phyloP scores from a whole-genome alignment of 2,888 invertebrate species.

The Brenthis hecate region DNA sequence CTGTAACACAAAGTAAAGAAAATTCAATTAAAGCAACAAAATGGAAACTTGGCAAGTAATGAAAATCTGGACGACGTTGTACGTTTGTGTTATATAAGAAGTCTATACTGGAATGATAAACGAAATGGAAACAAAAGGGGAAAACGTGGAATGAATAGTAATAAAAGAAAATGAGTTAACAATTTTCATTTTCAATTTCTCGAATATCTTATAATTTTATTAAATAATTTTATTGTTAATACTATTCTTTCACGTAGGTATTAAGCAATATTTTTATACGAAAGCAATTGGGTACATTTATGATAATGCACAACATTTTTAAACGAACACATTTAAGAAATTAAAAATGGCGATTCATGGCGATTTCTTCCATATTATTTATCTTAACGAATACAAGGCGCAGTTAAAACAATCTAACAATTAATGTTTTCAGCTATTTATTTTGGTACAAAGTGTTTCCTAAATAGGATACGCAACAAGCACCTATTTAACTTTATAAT shows the following conservation, averaged over 20 bases:
- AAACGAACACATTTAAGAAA: too few species aligned
- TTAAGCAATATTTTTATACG: too few species aligned
- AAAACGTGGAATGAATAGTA: slow-evolving; percentile 12
- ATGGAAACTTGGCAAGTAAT: slow-evolving; percentile 13
- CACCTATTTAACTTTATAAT: too few species aligned
- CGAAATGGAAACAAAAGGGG: slow-evolving; percentile 12
- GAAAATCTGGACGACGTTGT: slow-evolving; percentile 5
- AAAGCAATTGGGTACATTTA: too few species aligned
- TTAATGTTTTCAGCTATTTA: too few species aligned
- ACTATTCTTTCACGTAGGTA: not conserved
- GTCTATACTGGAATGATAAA: slow-evolving; percentile 16
- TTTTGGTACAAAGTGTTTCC: too few species aligned
- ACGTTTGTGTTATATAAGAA: slow-evolving; percentile 19
- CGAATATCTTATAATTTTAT: not conserved
- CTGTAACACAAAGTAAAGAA: slow-evolving; percentile 5
- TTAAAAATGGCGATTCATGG: too few species aligned
- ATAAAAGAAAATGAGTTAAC: slow-evolving; percentile 13
- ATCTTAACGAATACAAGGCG: too few species aligned
- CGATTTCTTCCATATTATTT: too few species aligned
- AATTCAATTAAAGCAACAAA: slow-evolving; percentile 14
- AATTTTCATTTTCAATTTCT: slow-evolving; percentile 2
- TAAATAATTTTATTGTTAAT: not conserved
- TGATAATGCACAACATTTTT: too few species aligned
- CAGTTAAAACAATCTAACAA: too few species aligned
- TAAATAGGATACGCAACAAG: too few species aligned